phyloP scores from a whole-genome alignment of 2,797 vertebrate genomes.

The Neomorphus geoffroyi region DNA sequence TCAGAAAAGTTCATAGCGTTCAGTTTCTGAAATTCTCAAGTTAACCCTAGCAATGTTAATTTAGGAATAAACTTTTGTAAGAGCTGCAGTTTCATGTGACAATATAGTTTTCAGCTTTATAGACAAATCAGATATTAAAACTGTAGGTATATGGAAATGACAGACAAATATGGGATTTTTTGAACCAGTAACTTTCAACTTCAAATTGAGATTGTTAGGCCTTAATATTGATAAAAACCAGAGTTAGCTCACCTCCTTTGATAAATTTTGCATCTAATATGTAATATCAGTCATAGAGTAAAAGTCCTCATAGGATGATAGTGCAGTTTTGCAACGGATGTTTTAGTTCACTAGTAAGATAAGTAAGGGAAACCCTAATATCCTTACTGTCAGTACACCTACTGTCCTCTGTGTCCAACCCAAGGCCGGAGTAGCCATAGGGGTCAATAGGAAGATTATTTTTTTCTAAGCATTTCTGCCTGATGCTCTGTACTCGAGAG shows the following conservation, averaged over 20 bases:
- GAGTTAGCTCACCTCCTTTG: neutral
- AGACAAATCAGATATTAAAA: neutral
- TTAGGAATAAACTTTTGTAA: neutral
- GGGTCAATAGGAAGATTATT: neutral
- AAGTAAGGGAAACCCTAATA: neutral
- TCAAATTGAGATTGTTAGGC: neutral
- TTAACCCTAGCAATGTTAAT: neutral
- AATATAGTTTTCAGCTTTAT: neutral
- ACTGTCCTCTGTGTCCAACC: neutral
- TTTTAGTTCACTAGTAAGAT: neutral
- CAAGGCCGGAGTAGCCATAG: neutral
- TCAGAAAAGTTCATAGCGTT: neutral
- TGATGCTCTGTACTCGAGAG: neutral
- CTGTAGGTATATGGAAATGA: neutral
- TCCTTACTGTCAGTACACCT: neutral
- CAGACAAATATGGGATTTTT: neutral
- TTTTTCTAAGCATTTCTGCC: neutral
- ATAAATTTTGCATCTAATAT: too few relatives aligned
- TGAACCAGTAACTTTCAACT: neutral
- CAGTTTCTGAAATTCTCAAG: neutral
- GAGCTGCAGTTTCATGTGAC: neutral
- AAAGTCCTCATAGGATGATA: neutral
- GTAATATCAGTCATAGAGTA: neutral
- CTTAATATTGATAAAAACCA: neutral
- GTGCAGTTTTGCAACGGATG: neutral